Conservation (phyloP, 2,113 vertebrate genomes). For the Macaca fascicularis region T2T-MFA8v1.1 NC_088381.1:14719001-14719500, state of each 20-base stretch:
- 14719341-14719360: neutral
- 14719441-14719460: neutral
- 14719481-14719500: neutral
- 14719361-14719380: constrained; percentile 27
- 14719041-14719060: neutral
- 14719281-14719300: constrained; percentile 22
- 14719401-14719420: neutral
- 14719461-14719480: constrained; percentile 10
- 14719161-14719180: constrained; percentile 61
- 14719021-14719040: constrained; percentile 63
- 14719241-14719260: constrained; percentile 29
- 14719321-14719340: constrained; percentile 47
- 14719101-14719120: constrained; percentile 57
- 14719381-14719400: constrained; percentile 5
- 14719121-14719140: constrained; percentile 56
- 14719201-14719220: constrained; percentile 46
- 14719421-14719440: neutral
- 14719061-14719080: constrained; percentile 59
- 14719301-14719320: constrained; percentile 59
- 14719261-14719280: neutral
- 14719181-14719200: constrained; percentile 67
- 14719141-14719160: constrained; percentile 66
- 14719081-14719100: constrained; percentile 58
- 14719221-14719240: constrained; percentile 45
- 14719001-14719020: constrained; percentile 49